Conservation (phyloP, 2,113 vertebrate species). For the Myrmecophaga tridactyla region DNA sequence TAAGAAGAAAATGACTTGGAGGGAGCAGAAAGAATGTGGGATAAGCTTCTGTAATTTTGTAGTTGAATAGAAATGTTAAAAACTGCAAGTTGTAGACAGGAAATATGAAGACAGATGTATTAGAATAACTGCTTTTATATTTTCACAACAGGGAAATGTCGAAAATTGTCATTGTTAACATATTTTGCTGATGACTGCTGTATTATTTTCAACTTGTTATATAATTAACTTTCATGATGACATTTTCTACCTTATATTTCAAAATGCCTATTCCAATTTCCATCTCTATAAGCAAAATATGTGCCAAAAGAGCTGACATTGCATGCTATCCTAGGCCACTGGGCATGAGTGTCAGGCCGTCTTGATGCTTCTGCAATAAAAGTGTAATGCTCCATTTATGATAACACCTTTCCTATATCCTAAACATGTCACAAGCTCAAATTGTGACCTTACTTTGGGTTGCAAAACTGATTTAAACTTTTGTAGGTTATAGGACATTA, state of each 20-base stretch:
- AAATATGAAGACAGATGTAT: conserved; percentile 6
- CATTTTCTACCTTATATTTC: neutral
- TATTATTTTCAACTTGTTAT: neutral
- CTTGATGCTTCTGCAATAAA: conserved; percentile 30
- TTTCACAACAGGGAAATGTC: neutral
- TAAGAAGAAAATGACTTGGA: neutral
- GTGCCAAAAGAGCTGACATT: neutral
- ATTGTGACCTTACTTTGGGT: conserved; percentile 4
- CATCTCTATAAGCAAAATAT: neutral
- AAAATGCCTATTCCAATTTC: neutral
- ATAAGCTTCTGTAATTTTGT: conserved; percentile 5
- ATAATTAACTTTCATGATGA: conserved; percentile 28
- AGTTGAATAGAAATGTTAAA: neutral
- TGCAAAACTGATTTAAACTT: neutral
- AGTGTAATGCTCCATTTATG: neutral
- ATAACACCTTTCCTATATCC: neutral
- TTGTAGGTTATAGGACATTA: neutral
- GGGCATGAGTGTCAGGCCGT: neutral
- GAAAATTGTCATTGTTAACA: neutral
- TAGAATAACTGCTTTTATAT: neutral
- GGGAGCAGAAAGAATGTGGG: neutral
- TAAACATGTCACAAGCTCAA: conserved; percentile 2
- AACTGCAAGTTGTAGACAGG: neutral
- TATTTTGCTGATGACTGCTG: neutral
- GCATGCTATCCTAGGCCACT: neutral